Percentiles rank a stretch among this genome's conserved stretches.
Evolutionary conservation across 2,113 vertebrate genomes (phyloP).

Genomic region (Phrynosoma blainvillii): DNA sequence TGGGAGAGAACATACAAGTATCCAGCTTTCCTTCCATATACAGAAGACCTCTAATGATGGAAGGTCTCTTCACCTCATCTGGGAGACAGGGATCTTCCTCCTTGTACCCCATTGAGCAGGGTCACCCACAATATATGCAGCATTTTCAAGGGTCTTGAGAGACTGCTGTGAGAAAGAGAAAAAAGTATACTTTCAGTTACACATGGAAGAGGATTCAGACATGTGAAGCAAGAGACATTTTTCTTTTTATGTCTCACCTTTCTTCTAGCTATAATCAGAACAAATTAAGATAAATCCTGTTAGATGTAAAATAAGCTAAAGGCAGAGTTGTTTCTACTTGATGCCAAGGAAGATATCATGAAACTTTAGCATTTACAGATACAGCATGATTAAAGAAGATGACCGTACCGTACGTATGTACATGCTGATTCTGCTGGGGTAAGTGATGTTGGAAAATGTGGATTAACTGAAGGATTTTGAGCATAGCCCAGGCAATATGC

Average conservation of each 20-base stretch:
- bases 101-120: not conserved
- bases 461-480: not conserved
- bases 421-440: not conserved
- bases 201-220: too few relatives aligned
- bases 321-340: not conserved
- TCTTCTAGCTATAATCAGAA: not conserved
- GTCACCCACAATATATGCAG: not conserved
- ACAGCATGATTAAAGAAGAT: not conserved
- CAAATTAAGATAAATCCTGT: not conserved
- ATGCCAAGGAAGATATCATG: too few relatives aligned
- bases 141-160: too few relatives aligned
- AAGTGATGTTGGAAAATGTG: not conserved
- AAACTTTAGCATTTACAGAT: not conserved
- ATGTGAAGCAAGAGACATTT: not conserved
- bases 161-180: too few relatives aligned
- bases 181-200: too few relatives aligned
- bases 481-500: not conserved
- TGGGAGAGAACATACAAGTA: not conserved
- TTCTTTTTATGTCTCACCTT: too few relatives aligned
- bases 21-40: not conserved
- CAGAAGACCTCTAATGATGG: not conserved
- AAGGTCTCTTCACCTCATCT: not conserved
- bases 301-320: not conserved
- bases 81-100: not conserved
- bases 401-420: not conserved